Conservation (phyloP, 2,113 vertebrate species). For the Eleginops maclovinus region DNA sequence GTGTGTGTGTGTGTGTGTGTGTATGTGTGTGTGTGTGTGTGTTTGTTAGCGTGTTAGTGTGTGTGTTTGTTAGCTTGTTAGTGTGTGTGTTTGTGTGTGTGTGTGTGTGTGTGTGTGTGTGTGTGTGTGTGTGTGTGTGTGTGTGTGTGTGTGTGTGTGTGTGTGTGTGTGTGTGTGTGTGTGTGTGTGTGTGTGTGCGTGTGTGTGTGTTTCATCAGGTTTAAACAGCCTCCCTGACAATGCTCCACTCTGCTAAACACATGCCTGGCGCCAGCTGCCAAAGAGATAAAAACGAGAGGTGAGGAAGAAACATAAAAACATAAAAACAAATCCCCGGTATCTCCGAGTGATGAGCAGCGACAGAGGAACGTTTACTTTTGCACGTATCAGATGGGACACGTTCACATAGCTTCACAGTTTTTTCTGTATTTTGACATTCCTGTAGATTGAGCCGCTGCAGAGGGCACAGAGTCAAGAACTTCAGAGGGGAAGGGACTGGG, state of each 20-base stretch:
- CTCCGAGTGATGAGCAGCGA: slow-evolving; percentile 45
- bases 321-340: slow-evolving; percentile 34
- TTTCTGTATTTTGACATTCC: slow-evolving; percentile 35
- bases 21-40: too few species aligned
- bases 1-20: background rate
- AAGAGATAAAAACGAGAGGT: slow-evolving; percentile 45
- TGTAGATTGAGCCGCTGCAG: slow-evolving; percentile 15
- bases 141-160: background rate
- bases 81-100: background rate
- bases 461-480: slow-evolving; percentile 26
- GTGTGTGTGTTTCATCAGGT: slow-evolving; percentile 23
- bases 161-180: background rate
- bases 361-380: slow-evolving; percentile 54
- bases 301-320: slow-evolving; percentile 42
- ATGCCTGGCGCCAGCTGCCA: slow-evolving; percentile 53
- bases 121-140: too few species aligned
- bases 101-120: too few species aligned
- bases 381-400: slow-evolving; percentile 40
- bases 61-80: background rate
- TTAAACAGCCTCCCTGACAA: slow-evolving; percentile 56
- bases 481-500: background rate
- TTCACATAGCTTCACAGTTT: slow-evolving; percentile 26
- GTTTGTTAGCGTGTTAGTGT: too few species aligned
- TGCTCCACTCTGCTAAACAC: slow-evolving; percentile 51
- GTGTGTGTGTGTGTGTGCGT: background rate